Base-by-base conservation (phyloP, 2,888 invertebrate species). In the Acholoe squamosa region DNA sequence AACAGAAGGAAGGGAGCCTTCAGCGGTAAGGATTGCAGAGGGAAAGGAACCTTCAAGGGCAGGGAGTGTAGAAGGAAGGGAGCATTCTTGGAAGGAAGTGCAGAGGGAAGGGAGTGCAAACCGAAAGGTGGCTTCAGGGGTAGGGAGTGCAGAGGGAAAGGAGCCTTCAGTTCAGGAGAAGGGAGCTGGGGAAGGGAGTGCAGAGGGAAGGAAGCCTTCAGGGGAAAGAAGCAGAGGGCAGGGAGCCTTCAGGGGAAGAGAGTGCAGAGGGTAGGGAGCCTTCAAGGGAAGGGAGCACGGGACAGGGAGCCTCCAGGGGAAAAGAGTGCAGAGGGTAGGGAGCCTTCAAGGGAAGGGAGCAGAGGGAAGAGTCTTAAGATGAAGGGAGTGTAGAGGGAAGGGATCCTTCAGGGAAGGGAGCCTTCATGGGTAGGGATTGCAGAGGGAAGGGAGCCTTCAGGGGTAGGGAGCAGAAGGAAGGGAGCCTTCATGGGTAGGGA, bases 171-270 rank as follows among this genome's bases (percentile, higher is more conserved):
- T n/a, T 71, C 7, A 71, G 71, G 34, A 51, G 67, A 52, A 28
- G 28, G 52, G 25, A 89, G n/a, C n/a, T 51, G 33, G 80, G 71
- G 80, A 33, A 76, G 77, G 77, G 71, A 52, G 25, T 10, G 52
- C 54, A 89, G n/a, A 34, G 77, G 56, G 80, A 51, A 51, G 56
- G 89, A 89, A n/a, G n/a, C n/a, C n/a, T n/a, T n/a, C n/a, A n/a
- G 76, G 33, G 89, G n/a, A 51, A 31, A 16, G 51, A n/a, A 25
- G 77, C 19, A 43, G 71, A 52, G 80, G 76, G 14, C 7, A 80
- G 7, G n/a, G 89, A 89, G 77, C 16, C 25, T 25, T 25, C 5
- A 76, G 76, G 25, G 61, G 61, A 61, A 25, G 67, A 0, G 43
- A 76, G 34, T 33, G 51, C 31, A 16, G n/a, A 89, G 89, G 16